Base-by-base conservation (phyloP, 2,113 vertebrate genomes). In the Daboia siamensis region DNA sequence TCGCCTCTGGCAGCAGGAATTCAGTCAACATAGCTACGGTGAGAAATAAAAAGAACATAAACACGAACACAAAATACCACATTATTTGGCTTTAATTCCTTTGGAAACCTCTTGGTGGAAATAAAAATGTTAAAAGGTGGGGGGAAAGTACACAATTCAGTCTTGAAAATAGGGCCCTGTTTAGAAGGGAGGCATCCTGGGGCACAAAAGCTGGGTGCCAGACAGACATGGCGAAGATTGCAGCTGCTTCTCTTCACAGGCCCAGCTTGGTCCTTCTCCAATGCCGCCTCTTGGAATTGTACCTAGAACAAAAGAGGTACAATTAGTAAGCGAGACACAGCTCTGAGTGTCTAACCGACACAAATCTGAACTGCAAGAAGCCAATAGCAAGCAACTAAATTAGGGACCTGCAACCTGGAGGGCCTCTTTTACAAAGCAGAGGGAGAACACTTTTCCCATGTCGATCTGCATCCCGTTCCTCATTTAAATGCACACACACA, bases 241-340 rank as follows among this genome's bases (percentile, higher is more conserved):
- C n/a, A 86, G 85, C 87, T 61, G 33, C 64, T 94, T 93, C 61
- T 88, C 92, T 93, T 98, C 98, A 99, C 96, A 99, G 97, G 96
- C 99, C 99, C 56, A 99, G 98, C 96, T 99, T 99, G 93, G 99
- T 99, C 97, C 99, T 99, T 96, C 99, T 99, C 99, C 99, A 99
- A 96, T 99, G 99, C 96, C 99, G 99, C 97, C 99, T 99, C 97
- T 99, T 99, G 95, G 99, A 99, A 97, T 99, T 99, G 98, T 99
- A 99, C 97, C 99, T 99, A 95, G 85, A 89, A 93, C 29, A 95
- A 93, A 95, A 96, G 87, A 88, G 90, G 46, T 0, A 23, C 69
- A 51, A 91, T 29, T 15, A 93, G 91, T 96, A 93, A 95, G 93
- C 86, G 17, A 93, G 61, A 86, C 23, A 74, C 44, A 90, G 0